phyloP scores from a whole-genome alignment of 1,140 invertebrate genomes.

The Drosophila pandora region DNA sequence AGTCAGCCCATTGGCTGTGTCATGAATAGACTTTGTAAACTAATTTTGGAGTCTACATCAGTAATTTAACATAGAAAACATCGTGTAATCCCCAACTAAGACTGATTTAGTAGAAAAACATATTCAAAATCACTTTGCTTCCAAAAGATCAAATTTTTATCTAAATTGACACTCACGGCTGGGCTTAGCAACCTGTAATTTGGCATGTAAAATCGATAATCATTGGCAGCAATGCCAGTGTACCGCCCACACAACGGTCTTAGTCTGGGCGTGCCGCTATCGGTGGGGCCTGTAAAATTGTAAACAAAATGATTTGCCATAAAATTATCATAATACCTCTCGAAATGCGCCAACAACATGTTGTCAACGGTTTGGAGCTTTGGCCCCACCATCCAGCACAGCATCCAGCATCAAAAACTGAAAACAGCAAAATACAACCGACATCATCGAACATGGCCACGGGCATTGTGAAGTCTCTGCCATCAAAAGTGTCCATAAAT shows the following conservation, averaged over 20 bases:
- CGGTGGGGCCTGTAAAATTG: slow-evolving; percentile 63
- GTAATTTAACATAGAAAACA: neutral
- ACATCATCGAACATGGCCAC: slow-evolving; percentile 29
- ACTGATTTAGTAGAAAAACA: neutral
- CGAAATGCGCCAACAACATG: slow-evolving; percentile 79
- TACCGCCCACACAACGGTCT: slow-evolving; percentile 52
- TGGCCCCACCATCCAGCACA: neutral
- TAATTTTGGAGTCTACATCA: too few relatives aligned
- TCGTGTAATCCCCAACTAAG: slow-evolving; percentile 7
- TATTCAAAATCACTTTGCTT: slow-evolving; percentile 24
- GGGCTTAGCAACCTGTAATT: slow-evolving; percentile 51
- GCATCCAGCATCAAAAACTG: slow-evolving; percentile 3
- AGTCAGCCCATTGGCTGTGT: neutral
- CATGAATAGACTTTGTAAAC: neutral
- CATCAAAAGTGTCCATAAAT: slow-evolving; percentile 74
- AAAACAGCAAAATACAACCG: slow-evolving; percentile 24
- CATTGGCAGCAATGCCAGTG: slow-evolving; percentile 71
- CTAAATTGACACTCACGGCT: slow-evolving; percentile 39
- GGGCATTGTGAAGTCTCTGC: slow-evolving; percentile 58
- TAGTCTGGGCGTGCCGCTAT: slow-evolving; percentile 42
- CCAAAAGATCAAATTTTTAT: slow-evolving; percentile 34
- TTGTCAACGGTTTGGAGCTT: slow-evolving; percentile 66
- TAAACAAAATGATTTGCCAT: slow-evolving; percentile 82
- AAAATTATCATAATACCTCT: slow-evolving; percentile 80
- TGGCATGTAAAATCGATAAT: slow-evolving; percentile 80